Conservation (phyloP, 2,113 vertebrate genomes). For the Tachysurus fulvidraco region DNA sequence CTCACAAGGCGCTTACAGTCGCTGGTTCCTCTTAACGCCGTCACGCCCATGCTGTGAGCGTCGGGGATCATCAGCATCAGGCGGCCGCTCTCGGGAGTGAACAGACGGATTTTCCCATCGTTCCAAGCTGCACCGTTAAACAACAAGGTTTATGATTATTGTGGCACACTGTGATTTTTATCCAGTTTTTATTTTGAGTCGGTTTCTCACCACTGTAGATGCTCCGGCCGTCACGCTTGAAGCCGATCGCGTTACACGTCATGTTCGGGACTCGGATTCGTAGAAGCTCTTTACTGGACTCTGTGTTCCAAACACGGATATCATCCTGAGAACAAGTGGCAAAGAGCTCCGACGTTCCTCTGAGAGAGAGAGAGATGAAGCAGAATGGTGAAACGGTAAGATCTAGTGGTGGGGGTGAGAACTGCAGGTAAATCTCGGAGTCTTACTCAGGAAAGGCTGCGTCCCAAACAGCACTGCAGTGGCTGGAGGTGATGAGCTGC, state of each 20-base stretch:
- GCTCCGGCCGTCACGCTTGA: conserved; percentile 83
- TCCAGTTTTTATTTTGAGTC: background rate
- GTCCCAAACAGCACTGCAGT: conserved; percentile 75
- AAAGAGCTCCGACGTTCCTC: conserved; percentile 83
- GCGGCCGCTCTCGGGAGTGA: conserved; percentile 78
- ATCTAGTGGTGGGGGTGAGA: conserved; percentile 56
- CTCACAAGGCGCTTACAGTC: conserved; percentile 81
- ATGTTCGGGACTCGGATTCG: conserved; percentile 80
- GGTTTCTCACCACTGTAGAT: conserved; percentile 83
- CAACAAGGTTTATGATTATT: background rate
- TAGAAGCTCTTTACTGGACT: conserved; percentile 79
- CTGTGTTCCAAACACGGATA: conserved; percentile 84
- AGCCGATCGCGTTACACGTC: conserved; percentile 80
- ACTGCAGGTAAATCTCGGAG: background rate
- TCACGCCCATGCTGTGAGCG: conserved; percentile 81
- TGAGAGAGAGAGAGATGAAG: conserved; percentile 53
- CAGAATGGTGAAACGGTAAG: background rate
- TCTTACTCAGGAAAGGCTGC: conserved; percentile 82
- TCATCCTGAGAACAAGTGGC: conserved; percentile 84
- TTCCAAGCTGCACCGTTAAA: conserved; percentile 75
- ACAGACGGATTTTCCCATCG: conserved; percentile 84
- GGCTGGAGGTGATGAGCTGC: conserved; percentile 79
- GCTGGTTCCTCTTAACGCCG: conserved; percentile 76
- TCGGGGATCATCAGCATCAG: conserved; percentile 72
- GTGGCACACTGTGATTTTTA: background rate